Evolutionary conservation across 2,797 vertebrate species (phyloP).

Genomic region (Silurus aristotelis): DNA sequence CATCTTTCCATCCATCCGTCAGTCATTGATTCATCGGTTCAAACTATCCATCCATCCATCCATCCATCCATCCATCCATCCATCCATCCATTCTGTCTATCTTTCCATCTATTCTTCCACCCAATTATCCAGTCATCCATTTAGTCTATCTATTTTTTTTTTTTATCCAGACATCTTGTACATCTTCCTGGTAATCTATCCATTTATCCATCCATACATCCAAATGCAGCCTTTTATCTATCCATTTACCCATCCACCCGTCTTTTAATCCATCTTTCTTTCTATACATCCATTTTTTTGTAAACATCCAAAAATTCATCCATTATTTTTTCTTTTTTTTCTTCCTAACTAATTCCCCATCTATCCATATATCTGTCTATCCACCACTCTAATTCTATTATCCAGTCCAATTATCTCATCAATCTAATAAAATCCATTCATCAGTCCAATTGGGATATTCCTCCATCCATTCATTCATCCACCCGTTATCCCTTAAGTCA

Average conservation of each 20-base stretch:
- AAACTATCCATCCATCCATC: background rate
- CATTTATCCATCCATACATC: background rate
- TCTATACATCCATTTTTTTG: too few relatives aligned
- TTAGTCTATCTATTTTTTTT: too few relatives aligned
- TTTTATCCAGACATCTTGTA: too few relatives aligned
- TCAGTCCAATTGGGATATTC: background rate
- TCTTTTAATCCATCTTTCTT: too few relatives aligned
- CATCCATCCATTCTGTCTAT: background rate
- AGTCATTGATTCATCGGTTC: background rate
- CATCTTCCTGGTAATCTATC: background rate
- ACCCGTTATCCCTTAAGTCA: background rate
- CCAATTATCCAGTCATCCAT: background rate
- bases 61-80: background rate
- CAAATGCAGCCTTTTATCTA: too few relatives aligned
- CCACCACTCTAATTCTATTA: background rate
- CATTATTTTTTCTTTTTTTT: too few relatives aligned
- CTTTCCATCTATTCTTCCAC: background rate
- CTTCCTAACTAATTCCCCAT: too few relatives aligned
- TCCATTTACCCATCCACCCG: too few relatives aligned
- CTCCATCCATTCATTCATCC: background rate
- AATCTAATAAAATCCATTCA: background rate
- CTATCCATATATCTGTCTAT: background rate
- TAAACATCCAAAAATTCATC: too few relatives aligned
- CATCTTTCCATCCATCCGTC: background rate
- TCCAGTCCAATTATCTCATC: too few relatives aligned